phyloP scores from a whole-genome alignment of 2,888 invertebrate genomes.

The Liodrosophila aerea region DNA sequence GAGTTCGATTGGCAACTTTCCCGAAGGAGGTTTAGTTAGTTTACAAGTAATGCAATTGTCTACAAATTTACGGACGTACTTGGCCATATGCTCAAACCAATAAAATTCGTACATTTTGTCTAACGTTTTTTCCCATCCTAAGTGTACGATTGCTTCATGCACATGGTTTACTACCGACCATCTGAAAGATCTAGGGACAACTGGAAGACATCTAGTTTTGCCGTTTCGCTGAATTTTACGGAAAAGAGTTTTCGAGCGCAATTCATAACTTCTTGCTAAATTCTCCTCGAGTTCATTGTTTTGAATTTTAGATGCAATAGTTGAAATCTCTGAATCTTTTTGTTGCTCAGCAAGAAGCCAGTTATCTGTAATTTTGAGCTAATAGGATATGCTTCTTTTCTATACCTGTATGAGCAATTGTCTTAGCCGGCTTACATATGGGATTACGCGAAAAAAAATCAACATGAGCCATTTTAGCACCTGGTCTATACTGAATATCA shows the following conservation, averaged over 20 bases:
- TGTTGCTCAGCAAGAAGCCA: constrained; percentile 12
- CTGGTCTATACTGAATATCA: constrained; percentile 3
- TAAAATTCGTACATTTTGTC: constrained; percentile 34
- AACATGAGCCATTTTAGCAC: constrained; percentile 10
- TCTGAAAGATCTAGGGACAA: constrained; percentile 30
- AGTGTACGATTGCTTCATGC: constrained; percentile 32
- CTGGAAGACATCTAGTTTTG: constrained; percentile 34
- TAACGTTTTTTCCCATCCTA: constrained; percentile 36
- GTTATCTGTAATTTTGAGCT: constrained; percentile 10
- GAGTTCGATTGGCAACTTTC: not conserved
- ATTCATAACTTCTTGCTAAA: constrained; percentile 19
- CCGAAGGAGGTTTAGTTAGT: constrained; percentile 5
- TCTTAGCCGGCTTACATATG: not conserved
- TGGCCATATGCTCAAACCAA: constrained; percentile 23
- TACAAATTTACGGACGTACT: constrained; percentile 25
- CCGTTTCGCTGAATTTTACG: constrained; percentile 32
- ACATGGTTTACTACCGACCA: constrained; percentile 35
- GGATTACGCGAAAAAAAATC: constrained; percentile 14
- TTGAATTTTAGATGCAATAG: constrained; percentile 1
- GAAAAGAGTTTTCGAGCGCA: constrained; percentile 13
- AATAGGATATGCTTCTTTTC: constrained; percentile 4
- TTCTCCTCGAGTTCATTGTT: constrained; percentile 11
- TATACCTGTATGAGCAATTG: not conserved
- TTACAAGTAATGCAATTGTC: constrained; percentile 16
- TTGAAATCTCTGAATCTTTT: constrained; percentile 1